These are phyloP conservation scores for Opisthocomus hoazin DNA, from an alignment of 2,113 vertebrate genomes.

Conservation along the genomic window DNA sequence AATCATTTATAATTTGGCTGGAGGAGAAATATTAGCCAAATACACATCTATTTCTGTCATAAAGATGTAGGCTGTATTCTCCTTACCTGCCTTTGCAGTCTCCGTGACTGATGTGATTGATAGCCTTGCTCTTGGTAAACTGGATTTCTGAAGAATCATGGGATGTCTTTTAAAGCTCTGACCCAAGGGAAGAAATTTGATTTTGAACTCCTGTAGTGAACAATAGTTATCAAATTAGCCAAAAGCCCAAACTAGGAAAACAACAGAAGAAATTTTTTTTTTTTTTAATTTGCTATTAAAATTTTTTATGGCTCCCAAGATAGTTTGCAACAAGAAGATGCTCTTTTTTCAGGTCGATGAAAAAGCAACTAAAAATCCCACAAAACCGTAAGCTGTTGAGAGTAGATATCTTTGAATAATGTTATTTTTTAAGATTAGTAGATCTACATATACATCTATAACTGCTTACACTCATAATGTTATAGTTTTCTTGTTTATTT, in stretches of 20 bases:
- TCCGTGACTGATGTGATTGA: background rate
- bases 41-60: background rate
- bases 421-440: background rate
- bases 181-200: background rate
- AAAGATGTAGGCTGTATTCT: background rate
- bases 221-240: background rate
- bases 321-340: background rate
- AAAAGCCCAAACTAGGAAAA: background rate
- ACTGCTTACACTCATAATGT: background rate
- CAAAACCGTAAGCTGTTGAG: background rate
- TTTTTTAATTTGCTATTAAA: background rate
- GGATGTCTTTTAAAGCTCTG: background rate
- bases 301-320: background rate
- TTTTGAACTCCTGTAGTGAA: background rate
- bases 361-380: background rate
- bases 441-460: background rate
- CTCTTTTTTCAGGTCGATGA: background rate
- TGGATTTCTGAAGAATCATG: background rate
- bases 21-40: background rate
- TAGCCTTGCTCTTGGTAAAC: background rate
- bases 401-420: background rate
- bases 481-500: background rate
- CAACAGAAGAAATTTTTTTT: background rate
- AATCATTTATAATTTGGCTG: background rate
- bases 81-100: background rate